Evolutionary conservation across 2,888 invertebrate species (phyloP), one percentile per base, ranked within the genome.

Genomic region (Calameuta pallipes): DNA sequence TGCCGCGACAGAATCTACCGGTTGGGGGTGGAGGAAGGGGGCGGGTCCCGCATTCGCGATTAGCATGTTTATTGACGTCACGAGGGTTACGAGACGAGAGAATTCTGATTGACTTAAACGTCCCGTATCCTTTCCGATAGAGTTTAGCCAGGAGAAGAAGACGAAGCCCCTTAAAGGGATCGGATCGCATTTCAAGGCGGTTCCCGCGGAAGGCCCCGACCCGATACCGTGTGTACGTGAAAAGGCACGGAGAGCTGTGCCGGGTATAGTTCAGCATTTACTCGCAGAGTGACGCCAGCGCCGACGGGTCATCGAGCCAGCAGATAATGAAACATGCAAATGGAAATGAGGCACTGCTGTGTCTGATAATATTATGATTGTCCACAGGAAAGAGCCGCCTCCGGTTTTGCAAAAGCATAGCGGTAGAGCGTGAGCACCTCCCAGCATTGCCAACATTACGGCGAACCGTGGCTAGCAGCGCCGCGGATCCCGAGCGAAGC

Each of bases 351-450:
- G 84, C 82, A 76, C 85, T 87, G 86, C 84, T 87, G 82, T 85
- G 87, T 87, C 85, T 86, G 85, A 90, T 88, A 89, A 90, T 89
- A 89, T 89, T 90, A 87, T 89, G 86, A 85, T 85, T 88, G 84
- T 83, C 85, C 84, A 82, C 82, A 80, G 82, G 79, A 82, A 84
- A 82, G 82, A 82, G 81, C 80, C 81, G 81, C 31, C 71, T 30
- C 31, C 4, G 71, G 31, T 71, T 56, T 56, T 56, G 56, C 56
- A 56, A 56, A 9, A 56, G 56, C 56, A 9, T 23, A 56, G 56
- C 9, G 1, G 23, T 23, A 0, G 56, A 56, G 2, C 56, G 1
- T 56, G 9, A 9, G 56, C 6, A 56, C 2, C 4, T 15, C 36
- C 35, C 56, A 2, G 56, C 56, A 56, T 56, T 56, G 56, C 56